These are phyloP conservation scores for Matsumyia berberina DNA, from an alignment of 2,888 invertebrate species.

Conservation along the genomic window DNA sequence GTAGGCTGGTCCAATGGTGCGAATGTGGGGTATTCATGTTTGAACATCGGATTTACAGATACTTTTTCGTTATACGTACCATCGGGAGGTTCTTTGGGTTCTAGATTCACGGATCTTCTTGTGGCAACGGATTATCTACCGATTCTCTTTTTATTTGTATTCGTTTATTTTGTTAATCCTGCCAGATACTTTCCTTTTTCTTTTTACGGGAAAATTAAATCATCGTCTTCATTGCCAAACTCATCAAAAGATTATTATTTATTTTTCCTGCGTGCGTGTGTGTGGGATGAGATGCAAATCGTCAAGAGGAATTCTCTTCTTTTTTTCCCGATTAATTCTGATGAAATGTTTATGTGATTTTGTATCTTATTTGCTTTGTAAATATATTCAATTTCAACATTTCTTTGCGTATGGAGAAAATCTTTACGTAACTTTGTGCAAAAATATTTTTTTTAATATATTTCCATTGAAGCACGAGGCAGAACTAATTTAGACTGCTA, in stretches of 20 bases:
- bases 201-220: conserved; percentile 36
- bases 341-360: conserved; percentile 24
- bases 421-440: background rate
- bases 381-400: background rate
- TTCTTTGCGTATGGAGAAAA: background rate
- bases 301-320: background rate
- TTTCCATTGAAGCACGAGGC: background rate
- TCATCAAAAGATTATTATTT: conserved; percentile 51
- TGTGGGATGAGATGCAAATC: background rate
- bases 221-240: conserved; percentile 26
- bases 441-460: conserved; percentile 27
- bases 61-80: background rate
- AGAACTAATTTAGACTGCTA: conserved; percentile 2
- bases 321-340: conserved; percentile 13
- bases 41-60: conserved; percentile 32
- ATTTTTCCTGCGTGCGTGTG: conserved; percentile 2
- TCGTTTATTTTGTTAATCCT: conserved; percentile 34
- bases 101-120: background rate
- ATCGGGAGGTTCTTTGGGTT: background rate
- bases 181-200: conserved; percentile 27
- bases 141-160: background rate
- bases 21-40: conserved; percentile 1
- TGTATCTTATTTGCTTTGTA: background rate
- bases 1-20: background rate
- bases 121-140: conserved; percentile 3